Base-by-base conservation (phyloP, 2,888 invertebrate genomes). In the Lutraria lutraria region DNA sequence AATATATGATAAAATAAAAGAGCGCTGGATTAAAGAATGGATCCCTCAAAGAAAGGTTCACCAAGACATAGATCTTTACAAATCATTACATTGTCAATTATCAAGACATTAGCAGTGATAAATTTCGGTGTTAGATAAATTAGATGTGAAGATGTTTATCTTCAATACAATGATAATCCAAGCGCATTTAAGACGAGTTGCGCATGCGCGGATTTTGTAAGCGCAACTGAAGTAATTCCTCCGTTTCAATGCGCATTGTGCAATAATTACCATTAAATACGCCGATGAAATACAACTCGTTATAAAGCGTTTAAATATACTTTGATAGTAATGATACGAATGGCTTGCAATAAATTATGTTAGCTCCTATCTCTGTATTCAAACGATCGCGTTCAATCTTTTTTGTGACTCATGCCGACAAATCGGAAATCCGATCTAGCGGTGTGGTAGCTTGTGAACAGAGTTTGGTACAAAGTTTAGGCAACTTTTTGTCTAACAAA, bases 351-450 rank as follows among this genome's bases (percentile, higher is more conserved):
- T 76, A 31, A 76, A 76, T 76, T 76, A 76, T 34, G 13, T 19
- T 76, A 76, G 76, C 34, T 76, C 31, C 31, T 76, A 76, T 76
- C 76, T 34, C 31, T 31, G 76, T 19, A 19, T 76, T 34, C 19
- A 34, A 76, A 31, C 10, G 34, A 15, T 31, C 19, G 6, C 25
- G 76, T 76, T 76, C 34, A 76, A 76, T 34, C 13, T 16, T 34
- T n/a, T 15, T 31, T 16, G 19, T 76, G 76, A 76, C 76, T 76
- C 76, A 76, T 34, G 16, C 76, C 56, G 56, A 34, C 19, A 25
- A 31, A 34, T 76, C 76, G 76, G 76, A 76, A 19, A 76, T 76
- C 76, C 76, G 76, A 76, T 76, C 76, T 76, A 34, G 76, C 31
- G 34, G 15, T 76, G 31, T 31, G 31, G 16, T 34, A 31, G 19